Conservation (phyloP, 2,888 invertebrate genomes). For the Noctua comes region DNA sequence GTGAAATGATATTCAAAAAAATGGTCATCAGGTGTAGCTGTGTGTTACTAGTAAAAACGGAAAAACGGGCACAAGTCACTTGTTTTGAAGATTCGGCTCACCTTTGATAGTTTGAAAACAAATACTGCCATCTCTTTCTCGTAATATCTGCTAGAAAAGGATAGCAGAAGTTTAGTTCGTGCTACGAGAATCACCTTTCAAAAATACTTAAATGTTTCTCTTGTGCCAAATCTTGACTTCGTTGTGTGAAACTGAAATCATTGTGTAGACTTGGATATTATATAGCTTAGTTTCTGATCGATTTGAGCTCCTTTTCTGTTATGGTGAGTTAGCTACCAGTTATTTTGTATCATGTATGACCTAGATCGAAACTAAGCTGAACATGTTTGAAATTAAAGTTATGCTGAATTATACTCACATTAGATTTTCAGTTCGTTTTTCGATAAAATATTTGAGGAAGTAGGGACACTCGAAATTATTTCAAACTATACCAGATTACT, state of each 20-base stretch:
- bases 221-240: slow-evolving; percentile 51
- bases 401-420: slow-evolving; percentile 34
- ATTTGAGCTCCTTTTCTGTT: neutral
- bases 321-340: neutral
- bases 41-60: neutral
- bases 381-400: slow-evolving; percentile 36
- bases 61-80: neutral
- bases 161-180: slow-evolving; percentile 17
- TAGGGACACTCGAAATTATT: slow-evolving; percentile 44
- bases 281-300: slow-evolving; percentile 20
- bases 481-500: slow-evolving; percentile 36
- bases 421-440: slow-evolving; percentile 32
- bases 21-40: too few species aligned
- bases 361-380: slow-evolving; percentile 24
- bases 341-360: neutral
- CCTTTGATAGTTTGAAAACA: neutral
- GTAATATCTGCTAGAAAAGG: neutral
- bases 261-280: slow-evolving; percentile 14
- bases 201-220: slow-evolving; percentile 26
- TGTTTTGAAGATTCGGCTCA: neutral
- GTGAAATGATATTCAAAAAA: neutral
- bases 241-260: slow-evolving; percentile 36
- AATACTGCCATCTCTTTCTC: slow-evolving; percentile 8
- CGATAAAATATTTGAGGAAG: slow-evolving; percentile 44
- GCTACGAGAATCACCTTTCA: slow-evolving; percentile 25